These are phyloP conservation scores for Lerema accius DNA, from an alignment of 1,140 invertebrate genomes.

Conservation along the genomic window DNA sequence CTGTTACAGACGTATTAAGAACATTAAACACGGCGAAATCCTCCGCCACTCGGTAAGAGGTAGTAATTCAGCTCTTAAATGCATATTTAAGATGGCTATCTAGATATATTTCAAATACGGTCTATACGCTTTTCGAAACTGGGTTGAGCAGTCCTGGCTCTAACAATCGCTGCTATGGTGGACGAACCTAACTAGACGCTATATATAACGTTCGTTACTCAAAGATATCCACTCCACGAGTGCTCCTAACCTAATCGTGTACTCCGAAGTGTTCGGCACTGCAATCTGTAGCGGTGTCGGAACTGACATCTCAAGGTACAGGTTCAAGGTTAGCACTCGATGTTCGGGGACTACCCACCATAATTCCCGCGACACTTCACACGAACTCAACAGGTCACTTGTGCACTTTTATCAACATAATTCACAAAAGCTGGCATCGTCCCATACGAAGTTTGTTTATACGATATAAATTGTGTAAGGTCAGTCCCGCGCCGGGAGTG, in stretches of 20 bases:
- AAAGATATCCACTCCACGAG: no score
- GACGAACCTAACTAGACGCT: no score
- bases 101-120: no score
- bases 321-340: not conserved
- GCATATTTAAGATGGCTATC: not conserved
- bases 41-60: not conserved
- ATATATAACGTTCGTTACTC: no score
- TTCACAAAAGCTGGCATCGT: conserved; percentile 19
- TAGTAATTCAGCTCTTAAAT: not conserved
- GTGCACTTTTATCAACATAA: conserved; percentile 13
- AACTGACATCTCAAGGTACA: not conserved
- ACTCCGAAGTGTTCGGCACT: no score
- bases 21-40: conserved; percentile 3
- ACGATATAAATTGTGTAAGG: conserved; percentile 45
- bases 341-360: not conserved
- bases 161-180: no score
- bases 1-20: conserved; percentile 14
- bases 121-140: no score
- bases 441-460: conserved; percentile 24
- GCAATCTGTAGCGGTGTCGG: not conserved
- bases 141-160: no score
- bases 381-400: not conserved
- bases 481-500: conserved; percentile 46
- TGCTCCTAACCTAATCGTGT: no score
- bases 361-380: not conserved